Conservation (phyloP, 2,888 invertebrate species). For the Microchrysa polita region DNA sequence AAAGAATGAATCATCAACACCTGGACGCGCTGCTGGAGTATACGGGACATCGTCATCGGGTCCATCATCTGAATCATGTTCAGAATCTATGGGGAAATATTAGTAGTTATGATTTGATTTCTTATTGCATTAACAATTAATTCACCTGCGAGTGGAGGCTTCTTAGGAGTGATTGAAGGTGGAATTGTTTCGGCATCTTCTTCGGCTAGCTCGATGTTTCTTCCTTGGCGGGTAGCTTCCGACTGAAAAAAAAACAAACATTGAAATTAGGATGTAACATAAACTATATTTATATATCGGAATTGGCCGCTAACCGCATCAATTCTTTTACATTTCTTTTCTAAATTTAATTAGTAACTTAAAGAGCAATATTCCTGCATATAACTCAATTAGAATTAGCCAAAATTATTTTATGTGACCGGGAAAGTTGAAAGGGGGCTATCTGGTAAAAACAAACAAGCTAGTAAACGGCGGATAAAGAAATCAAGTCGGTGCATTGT, state of each 20-base stretch:
- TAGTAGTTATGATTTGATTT: neutral
- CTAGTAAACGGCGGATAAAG: too few species aligned
- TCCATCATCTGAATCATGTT: conserved; percentile 64
- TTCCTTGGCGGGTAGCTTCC: conserved; percentile 42
- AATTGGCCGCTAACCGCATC: too few species aligned
- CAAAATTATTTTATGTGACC: too few species aligned
- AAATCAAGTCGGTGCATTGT: too few species aligned
- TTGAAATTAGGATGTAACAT: too few species aligned
- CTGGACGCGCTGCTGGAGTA: conserved; percentile 65
- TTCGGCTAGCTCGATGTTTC: conserved; percentile 38
- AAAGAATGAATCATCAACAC: conserved; percentile 74
- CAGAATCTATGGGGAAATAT: conserved; percentile 63
- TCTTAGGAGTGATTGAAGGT: conserved; percentile 52
- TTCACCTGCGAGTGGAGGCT: conserved; percentile 36
- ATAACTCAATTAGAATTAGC: too few species aligned
- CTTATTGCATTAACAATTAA: conserved; percentile 63
- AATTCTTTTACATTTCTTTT: too few species aligned
- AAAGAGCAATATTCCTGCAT: too few species aligned
- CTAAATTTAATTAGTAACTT: too few species aligned
- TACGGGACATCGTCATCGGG: conserved; percentile 59
- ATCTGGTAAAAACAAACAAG: too few species aligned
- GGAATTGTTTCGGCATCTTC: conserved; percentile 60
- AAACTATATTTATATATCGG: too few species aligned
- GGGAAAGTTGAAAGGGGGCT: too few species aligned
- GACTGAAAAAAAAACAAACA: conserved; percentile 15